These are phyloP conservation scores for Lontra canadensis DNA, from an alignment of 2,113 vertebrate species.

Conservation along the genomic window DNA sequence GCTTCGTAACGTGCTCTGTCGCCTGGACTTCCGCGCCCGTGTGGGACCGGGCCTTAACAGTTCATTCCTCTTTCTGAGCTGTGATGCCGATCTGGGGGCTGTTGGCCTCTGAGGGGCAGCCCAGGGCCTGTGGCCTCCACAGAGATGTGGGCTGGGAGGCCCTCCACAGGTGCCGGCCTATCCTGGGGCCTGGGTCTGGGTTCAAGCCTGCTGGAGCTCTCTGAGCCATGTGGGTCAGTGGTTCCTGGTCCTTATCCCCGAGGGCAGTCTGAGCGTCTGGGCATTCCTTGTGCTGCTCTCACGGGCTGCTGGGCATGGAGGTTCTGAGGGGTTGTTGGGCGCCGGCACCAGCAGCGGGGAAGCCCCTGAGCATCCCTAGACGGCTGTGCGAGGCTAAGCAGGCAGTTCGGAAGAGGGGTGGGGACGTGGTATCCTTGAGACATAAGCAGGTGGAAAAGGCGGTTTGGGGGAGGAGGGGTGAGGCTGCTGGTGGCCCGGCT, in stretches of 20 bases:
- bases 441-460: not conserved
- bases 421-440: not conserved
- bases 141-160: not conserved
- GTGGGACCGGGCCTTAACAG: accelerated
- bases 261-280: not conserved
- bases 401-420: not conserved
- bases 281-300: too few relatives aligned
- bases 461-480: not conserved
- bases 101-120: too few relatives aligned
- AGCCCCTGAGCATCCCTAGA: not conserved
- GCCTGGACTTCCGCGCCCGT: accelerated
- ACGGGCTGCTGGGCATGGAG: accelerated
- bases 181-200: not conserved
- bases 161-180: not conserved
- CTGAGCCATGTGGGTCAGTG: not conserved
- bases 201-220: not conserved
- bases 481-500: not conserved
- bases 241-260: not conserved
- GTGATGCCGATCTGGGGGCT: not conserved
- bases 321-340: not conserved
- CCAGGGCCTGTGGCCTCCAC: not conserved
- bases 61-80: not conserved
- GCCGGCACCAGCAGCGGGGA: not conserved
- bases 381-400: too few relatives aligned
- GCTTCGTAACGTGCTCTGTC: accelerated